Conservation (phyloP, 2,888 invertebrate genomes). For the Leptopilina myrica region DNA sequence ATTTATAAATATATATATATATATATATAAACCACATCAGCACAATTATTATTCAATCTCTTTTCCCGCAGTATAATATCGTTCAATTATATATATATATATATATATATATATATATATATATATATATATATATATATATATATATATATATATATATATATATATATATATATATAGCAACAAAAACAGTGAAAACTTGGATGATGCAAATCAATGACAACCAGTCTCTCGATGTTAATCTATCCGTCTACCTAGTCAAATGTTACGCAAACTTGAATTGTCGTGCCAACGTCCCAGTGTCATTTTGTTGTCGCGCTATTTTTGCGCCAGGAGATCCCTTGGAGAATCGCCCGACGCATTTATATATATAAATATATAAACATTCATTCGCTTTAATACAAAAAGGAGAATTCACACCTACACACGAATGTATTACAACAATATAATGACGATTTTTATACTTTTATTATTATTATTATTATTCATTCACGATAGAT, state of each 20-base stretch:
- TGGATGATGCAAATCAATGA: conserved; percentile 7
- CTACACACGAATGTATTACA: background rate
- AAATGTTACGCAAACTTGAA: conserved; percentile 30
- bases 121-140: too few relatives aligned
- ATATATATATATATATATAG: too few relatives aligned
- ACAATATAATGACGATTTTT: background rate
- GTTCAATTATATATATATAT: too few relatives aligned
- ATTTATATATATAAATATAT: background rate
- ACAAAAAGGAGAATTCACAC: too few relatives aligned
- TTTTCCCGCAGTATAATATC: too few relatives aligned
- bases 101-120: too few relatives aligned
- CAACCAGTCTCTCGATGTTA: conserved; percentile 4
- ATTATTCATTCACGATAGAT: background rate
- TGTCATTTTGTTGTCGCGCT: conserved; percentile 36
- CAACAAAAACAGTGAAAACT: background rate
- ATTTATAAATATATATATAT: too few relatives aligned
- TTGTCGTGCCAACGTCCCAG: conserved; percentile 35
- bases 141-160: too few relatives aligned
- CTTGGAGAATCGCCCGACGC: conserved; percentile 28
- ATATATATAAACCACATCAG: too few relatives aligned
- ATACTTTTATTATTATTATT: conserved; percentile 1
- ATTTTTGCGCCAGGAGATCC: conserved; percentile 38
- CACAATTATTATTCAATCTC: too few relatives aligned
- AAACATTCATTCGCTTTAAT: too few relatives aligned
- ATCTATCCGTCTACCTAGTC: conserved; percentile 21